Evolutionary conservation across 1,140 invertebrate species (phyloP).

Genomic region (Solen grandis): DNA sequence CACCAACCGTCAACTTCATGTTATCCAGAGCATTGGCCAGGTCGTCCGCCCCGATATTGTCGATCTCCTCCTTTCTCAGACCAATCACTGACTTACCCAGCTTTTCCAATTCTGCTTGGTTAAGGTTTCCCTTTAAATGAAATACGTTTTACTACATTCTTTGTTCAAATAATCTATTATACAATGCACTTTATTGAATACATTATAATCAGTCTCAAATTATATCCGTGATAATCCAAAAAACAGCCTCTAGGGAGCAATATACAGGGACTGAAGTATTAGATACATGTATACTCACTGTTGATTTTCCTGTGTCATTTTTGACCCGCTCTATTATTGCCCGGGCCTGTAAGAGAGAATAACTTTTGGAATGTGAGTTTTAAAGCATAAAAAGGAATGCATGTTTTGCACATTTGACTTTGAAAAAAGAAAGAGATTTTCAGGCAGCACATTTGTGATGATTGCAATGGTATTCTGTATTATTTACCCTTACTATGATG

Average conservation of each 20-base stretch:
- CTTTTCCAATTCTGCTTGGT: background rate
- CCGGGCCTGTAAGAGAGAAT: slow-evolving; percentile 10
- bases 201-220: no score
- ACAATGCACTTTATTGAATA: background rate
- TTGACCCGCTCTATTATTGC: slow-evolving; percentile 9
- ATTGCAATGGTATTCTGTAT: background rate
- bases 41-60: slow-evolving; percentile 11
- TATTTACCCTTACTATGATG: background rate
- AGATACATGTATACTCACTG: slow-evolving; percentile 2
- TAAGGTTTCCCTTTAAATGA: background rate
- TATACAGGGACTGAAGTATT: no score
- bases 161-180: background rate
- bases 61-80: slow-evolving; percentile 1
- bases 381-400: no score
- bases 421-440: no score
- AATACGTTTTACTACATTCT: background rate
- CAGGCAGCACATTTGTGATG: no score
- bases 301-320: background rate
- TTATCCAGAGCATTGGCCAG: slow-evolving; percentile 17
- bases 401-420: no score
- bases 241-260: no score
- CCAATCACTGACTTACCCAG: slow-evolving; percentile 21
- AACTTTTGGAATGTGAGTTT: no score
- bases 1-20: slow-evolving; percentile 26
- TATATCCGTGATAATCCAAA: no score